Evolutionary conservation across 2,888 invertebrate genomes (phyloP).

Genomic region (Xestoiulus laeticollis): DNA sequence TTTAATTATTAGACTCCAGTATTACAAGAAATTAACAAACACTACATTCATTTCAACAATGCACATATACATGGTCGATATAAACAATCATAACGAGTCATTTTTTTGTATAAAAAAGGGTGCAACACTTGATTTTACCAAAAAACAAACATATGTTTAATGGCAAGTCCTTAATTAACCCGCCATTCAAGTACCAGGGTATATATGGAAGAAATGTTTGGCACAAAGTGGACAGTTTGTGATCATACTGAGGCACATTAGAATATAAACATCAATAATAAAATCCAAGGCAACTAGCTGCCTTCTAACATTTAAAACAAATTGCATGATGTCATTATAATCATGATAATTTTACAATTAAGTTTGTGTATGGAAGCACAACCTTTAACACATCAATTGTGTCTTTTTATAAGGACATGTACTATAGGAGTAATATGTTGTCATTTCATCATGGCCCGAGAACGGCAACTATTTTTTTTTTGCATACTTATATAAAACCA

Average conservation of each 20-base stretch:
- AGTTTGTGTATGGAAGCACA: too few relatives aligned
- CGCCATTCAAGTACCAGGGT: not conserved
- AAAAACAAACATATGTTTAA: not conserved
- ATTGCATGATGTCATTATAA: not conserved
- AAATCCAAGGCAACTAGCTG: not conserved
- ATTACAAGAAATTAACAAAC: slow-evolving; percentile 36
- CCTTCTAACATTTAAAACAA: not conserved
- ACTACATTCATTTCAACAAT: not conserved
- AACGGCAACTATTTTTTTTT: too few relatives aligned
- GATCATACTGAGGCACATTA: not conserved
- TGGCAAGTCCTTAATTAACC: not conserved
- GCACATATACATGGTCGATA: not conserved
- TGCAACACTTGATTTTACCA: not conserved
- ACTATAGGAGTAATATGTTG: too few relatives aligned
- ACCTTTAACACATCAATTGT: too few relatives aligned
- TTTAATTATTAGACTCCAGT: slow-evolving; percentile 28
- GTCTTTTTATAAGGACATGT: too few relatives aligned
- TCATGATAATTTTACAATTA: not conserved
- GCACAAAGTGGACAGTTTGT: not conserved
- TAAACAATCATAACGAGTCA: not conserved
- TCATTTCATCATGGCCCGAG: too few relatives aligned
- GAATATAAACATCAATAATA: not conserved
- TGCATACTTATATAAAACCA: too few relatives aligned
- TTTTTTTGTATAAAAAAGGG: not conserved
- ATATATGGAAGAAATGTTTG: not conserved